Evolutionary conservation across 1,140 invertebrate species (phyloP).

Genomic region (Drosophila mauritiana): DNA sequence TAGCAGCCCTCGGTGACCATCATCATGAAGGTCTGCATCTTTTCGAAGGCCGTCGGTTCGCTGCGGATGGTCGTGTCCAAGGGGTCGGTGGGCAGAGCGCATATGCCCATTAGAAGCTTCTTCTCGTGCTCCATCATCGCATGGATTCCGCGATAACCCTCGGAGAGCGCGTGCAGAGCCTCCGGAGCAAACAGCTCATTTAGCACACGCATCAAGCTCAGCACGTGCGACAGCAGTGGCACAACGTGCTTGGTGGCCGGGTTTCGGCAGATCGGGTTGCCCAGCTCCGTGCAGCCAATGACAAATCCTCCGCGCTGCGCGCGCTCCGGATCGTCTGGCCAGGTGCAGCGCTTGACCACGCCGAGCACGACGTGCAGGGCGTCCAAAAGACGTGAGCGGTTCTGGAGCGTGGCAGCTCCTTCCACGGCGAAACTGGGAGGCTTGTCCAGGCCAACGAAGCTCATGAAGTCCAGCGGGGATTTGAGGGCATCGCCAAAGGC

Average conservation of each 20-base stretch:
- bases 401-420: constrained; percentile 81
- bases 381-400: constrained; percentile 86
- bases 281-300: constrained; percentile 89
- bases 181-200: constrained; percentile 92
- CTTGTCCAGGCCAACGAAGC: constrained; percentile 91
- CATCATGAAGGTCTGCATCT: constrained; percentile 93
- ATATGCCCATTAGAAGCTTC: constrained; percentile 88
- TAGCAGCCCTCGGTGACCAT: constrained; percentile 90
- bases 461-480: constrained; percentile 89
- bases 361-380: constrained; percentile 91
- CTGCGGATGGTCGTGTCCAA: constrained; percentile 84
- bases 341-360: constrained; percentile 93
- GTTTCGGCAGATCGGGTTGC: constrained; percentile 92
- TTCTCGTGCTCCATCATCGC: constrained; percentile 90
- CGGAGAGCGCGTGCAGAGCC: constrained; percentile 87
- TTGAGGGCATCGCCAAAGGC: constrained; percentile 87
- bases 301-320: constrained; percentile 93
- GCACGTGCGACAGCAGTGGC: constrained; percentile 90
- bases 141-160: constrained; percentile 89
- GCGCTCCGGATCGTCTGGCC: constrained; percentile 92
- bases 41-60: constrained; percentile 87
- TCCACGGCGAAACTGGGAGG: constrained; percentile 86
- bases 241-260: constrained; percentile 93
- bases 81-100: constrained; percentile 84
- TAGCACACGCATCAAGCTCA: constrained; percentile 90